Base-by-base conservation (phyloP, 2,797 vertebrate genomes). In the Typhlichthys subterraneus region DNA sequence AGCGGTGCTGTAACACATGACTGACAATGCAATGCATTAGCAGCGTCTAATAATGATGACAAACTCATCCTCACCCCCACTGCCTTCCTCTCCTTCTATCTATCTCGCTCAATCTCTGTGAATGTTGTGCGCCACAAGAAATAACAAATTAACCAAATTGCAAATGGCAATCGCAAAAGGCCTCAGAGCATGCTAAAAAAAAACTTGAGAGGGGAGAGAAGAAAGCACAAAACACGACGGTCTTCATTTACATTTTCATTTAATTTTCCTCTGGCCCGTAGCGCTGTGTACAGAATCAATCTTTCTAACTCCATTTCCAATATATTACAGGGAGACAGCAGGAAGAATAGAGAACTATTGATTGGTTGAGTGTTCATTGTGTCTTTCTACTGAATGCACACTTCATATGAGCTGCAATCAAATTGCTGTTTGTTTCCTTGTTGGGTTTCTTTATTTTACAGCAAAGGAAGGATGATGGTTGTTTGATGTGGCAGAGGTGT, bases 191-290 rank as follows among this genome's bases (percentile, higher is more conserved):
- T 54, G 63, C 70, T 77, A 83, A 81, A 83, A 89, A 81, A 89
- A 82, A 88, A 86, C 85, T 88, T 72, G 70, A 70, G 78, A 72
- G 81, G 73, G 85, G 31, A 29, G 10, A 1, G 9, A 55, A 85
- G 83, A 89, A 85, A 67, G 67, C 67, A 73, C 66, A 79, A 80
- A 84, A 85, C 71, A 75, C 73, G 72, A 77, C 76, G 74, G 79
- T 75, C 70, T 87, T 91, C 85, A 91, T 93, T 93, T 92, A 91
- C 89, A 93, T 94, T 92, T 93, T 92, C 86, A 92, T 92, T 91
- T 93, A 83, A 92, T 93, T 92, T 90, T 89, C 82, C 78, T 81
- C 82, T 88, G 87, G 86, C 89, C 88, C 80, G 79, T 88, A 89
- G 88, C 89, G 31, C 77, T 76, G 82, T 81, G 74, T 88, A 87